Percentiles rank a stretch among this genome's conserved stretches.
phyloP scores from a whole-genome alignment of 2,797 vertebrate genomes.

The Ptychadena robeensis region DNA sequence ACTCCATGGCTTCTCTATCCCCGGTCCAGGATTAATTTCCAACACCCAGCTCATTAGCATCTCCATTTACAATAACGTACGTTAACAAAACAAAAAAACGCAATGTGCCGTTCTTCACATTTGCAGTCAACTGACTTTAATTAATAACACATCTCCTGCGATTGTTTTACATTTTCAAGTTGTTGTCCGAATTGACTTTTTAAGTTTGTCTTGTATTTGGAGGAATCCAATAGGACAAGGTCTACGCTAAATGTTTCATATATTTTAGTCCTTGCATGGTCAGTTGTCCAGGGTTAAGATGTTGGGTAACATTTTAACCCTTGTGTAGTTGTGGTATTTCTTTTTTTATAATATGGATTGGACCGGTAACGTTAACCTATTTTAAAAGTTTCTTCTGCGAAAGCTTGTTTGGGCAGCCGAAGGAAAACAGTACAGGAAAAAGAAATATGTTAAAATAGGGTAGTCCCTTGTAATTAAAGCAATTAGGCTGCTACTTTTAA shows the following conservation, averaged over 20 bases:
- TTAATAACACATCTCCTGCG: not conserved
- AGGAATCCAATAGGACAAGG: not conserved
- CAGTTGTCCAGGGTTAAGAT: too few relatives aligned
- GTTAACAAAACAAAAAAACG: not conserved
- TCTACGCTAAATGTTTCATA: not conserved
- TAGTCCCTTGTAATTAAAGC: constrained; percentile 99
- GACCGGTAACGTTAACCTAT: not conserved
- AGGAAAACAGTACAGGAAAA: not conserved
- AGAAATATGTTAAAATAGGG: constrained; percentile 75
- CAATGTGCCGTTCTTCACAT: not conserved
- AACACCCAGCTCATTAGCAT: constrained; percentile 36
- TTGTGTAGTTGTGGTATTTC: not conserved
- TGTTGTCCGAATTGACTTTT: not conserved
- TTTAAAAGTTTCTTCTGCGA: constrained; percentile 71
- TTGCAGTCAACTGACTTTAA: not conserved
- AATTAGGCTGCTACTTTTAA: constrained; percentile 97
- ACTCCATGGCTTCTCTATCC: constrained; percentile 77
- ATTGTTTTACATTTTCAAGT: not conserved
- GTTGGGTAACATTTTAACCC: too few relatives aligned
- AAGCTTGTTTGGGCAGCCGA: constrained; percentile 89
- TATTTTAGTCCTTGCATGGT: not conserved
- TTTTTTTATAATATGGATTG: not conserved
- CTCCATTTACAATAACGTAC: constrained; percentile 8
- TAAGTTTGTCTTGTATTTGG: not conserved
- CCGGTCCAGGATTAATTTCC: constrained; percentile 74